Conservation (phyloP, 2,113 vertebrate genomes). For the Mionectes macconnelli region DNA sequence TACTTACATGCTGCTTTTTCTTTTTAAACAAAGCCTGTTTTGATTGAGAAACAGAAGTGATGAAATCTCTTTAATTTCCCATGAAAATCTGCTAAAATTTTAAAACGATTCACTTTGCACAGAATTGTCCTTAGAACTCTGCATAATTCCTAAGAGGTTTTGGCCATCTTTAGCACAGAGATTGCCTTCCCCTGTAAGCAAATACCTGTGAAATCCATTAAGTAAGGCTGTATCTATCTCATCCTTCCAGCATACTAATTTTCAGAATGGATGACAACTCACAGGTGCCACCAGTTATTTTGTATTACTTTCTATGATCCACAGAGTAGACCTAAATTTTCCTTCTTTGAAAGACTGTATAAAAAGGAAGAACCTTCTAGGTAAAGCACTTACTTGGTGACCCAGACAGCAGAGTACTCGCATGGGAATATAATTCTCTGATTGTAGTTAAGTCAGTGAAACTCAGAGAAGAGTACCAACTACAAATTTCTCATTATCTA, state of each 20-base stretch:
- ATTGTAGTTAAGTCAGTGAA: neutral
- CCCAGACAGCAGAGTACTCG: neutral
- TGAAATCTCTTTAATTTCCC: neutral
- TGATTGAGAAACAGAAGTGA: neutral
- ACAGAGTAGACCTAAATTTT: neutral
- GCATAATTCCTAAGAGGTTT: neutral
- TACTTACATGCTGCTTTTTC: neutral
- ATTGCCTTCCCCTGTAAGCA: neutral
- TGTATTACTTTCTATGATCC: neutral
- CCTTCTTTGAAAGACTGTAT: neutral
- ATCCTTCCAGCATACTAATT: neutral
- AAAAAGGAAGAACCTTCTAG: neutral
- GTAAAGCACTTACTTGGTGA: neutral
- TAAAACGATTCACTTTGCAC: neutral
- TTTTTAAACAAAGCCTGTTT: neutral
- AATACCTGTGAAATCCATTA: neutral
- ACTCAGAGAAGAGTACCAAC: neutral
- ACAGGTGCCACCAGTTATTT: neutral
- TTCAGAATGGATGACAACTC: neutral
- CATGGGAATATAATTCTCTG: neutral
- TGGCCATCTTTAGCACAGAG: neutral
- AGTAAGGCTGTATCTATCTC: neutral
- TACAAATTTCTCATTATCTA: neutral
- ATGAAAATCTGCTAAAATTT: neutral
- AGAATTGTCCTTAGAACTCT: neutral